phyloP scores from a whole-genome alignment of 2,888 invertebrate genomes.

The Zygogramma bicolorata region DNA sequence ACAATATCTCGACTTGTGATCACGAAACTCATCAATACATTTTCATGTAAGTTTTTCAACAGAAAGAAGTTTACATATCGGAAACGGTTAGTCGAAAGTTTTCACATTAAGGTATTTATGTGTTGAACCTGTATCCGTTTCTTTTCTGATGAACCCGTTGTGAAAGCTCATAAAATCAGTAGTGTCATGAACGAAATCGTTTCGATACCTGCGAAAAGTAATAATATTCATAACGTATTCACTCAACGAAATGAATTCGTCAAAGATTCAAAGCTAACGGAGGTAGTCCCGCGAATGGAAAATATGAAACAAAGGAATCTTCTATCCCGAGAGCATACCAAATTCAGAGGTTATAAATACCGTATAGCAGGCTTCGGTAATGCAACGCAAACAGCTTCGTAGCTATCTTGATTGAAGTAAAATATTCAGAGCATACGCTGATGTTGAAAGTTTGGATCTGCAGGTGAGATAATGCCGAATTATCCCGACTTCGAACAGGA shows the following conservation, averaged over 20 bases:
- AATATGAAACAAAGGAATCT: not conserved
- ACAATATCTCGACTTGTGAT: no score
- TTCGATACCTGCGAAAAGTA: no score
- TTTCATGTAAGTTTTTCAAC: no score
- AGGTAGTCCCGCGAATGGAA: not conserved
- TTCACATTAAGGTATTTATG: no score
- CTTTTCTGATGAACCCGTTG: no score
- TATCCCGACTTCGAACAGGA: constrained; percentile 8
- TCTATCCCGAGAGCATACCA: not conserved
- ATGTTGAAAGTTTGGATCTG: not conserved
- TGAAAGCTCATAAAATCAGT: no score
- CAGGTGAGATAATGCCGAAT: constrained; percentile 19
- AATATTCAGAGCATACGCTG: constrained; percentile 25
- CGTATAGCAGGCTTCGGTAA: not conserved
- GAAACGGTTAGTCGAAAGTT: no score
- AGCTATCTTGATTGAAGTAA: constrained; percentile 28
- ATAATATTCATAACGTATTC: no score
- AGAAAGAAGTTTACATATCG: no score
- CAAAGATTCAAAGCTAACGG: not conserved
- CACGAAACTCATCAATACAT: no score
- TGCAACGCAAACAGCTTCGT: constrained; percentile 22
- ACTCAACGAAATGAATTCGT: not conserved
- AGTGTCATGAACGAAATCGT: no score
- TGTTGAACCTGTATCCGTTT: no score
- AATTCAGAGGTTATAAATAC: constrained; percentile 14